A percentile compares a stretch with the other conserved stretches of the same genome.
Evolutionary conservation across 1,140 invertebrate genomes (phyloP).

Genomic region (Heterodera carotae): DNA sequence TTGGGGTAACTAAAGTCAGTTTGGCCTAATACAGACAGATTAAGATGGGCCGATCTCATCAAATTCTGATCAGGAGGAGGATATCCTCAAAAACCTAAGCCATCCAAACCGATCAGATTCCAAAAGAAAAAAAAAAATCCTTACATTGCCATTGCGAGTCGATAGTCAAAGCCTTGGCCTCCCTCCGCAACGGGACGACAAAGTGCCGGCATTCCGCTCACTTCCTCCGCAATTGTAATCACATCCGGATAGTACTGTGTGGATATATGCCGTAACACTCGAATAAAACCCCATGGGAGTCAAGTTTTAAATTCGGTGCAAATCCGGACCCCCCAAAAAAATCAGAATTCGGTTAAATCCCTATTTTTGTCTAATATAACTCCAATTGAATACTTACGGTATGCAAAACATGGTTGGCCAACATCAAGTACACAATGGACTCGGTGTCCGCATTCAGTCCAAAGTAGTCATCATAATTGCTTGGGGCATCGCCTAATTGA

Average conservation of each 20-base stretch:
- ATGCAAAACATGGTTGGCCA: conserved; percentile 92
- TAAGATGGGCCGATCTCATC: too few relatives aligned
- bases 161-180: conserved; percentile 93
- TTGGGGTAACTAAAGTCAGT: conserved; percentile 65
- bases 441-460: conserved; percentile 94
- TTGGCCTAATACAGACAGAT: too few relatives aligned
- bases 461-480: conserved; percentile 75
- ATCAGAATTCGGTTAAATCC: too few relatives aligned
- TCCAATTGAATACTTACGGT: too few relatives aligned
- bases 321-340: too few relatives aligned
- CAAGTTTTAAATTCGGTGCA: too few relatives aligned
- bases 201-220: conserved; percentile 95
- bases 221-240: conserved; percentile 96
- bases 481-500: conserved; percentile 70
- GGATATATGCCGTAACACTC: neutral
- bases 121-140: conserved; percentile 77
- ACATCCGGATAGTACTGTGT: conserved; percentile 76
- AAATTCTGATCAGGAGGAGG: too few relatives aligned
- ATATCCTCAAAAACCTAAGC: too few relatives aligned
- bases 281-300: neutral
- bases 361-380: neutral
- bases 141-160: conserved; percentile 89
- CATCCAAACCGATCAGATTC: too few relatives aligned
- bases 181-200: conserved; percentile 90
- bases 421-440: conserved; percentile 87